Evolutionary conservation across 37 sponge, comb jelly and placozoan species (phyloP).

Genomic region (Mnemiopsis leidyi): DNA sequence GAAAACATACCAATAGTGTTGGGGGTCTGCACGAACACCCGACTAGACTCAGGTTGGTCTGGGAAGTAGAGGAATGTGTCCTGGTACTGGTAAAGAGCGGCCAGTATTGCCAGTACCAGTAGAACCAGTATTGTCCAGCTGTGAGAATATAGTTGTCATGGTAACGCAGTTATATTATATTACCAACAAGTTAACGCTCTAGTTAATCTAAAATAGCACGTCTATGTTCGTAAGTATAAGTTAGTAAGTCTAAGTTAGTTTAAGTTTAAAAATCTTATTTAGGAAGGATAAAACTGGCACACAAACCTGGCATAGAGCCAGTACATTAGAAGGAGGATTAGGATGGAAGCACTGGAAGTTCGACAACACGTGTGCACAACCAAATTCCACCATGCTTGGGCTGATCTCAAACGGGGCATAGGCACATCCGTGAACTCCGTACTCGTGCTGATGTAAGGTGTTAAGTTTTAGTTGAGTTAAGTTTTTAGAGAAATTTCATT

Average conservation of each 20-base stretch:
- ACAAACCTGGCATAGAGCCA: slow-evolving; percentile 86
- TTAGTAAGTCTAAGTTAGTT: no score
- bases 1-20: slow-evolving; percentile 71
- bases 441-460: slow-evolving; percentile 12
- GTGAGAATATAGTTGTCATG: background rate
- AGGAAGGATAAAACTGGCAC: background rate
- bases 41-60: slow-evolving; percentile 91
- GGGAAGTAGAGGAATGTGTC: slow-evolving; percentile 96
- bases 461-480: no score
- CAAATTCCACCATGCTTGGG: slow-evolving; percentile 19
- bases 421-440: slow-evolving; percentile 65
- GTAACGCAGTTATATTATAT: no score
- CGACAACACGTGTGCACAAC: slow-evolving; percentile 72
- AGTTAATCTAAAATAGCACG: no score
- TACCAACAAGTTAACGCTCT: background rate
- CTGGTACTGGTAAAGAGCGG: slow-evolving; percentile 95
- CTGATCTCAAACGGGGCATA: slow-evolving; percentile 20
- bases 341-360: slow-evolving; percentile 85
- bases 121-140: slow-evolving; percentile 78
- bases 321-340: slow-evolving; percentile 88
- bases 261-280: no score
- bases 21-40: slow-evolving; percentile 94
- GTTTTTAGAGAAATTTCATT: no score
- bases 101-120: slow-evolving; percentile 79
- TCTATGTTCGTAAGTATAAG: no score